These are phyloP conservation scores for Synanthedon tipuliformis DNA, from an alignment of 2,888 invertebrate species.

Conservation along the genomic window DNA sequence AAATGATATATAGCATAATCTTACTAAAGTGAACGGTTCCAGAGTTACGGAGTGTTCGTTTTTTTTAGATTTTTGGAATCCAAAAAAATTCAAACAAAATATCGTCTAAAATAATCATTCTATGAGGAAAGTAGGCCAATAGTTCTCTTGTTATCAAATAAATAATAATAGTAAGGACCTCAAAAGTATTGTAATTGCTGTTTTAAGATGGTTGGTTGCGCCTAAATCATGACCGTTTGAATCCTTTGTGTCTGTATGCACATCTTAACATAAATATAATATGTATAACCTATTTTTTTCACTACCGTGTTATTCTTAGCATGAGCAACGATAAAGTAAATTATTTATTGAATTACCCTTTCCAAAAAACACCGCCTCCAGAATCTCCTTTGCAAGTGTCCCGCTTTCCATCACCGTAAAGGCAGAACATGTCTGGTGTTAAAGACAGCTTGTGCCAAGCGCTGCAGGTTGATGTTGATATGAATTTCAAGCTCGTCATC, in stretches of 20 bases:
- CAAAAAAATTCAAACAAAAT: too few relatives aligned
- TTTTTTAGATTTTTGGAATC: too few relatives aligned
- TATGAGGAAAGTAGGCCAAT: too few relatives aligned
- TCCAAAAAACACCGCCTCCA: constrained; percentile 46
- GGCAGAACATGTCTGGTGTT: constrained; percentile 45
- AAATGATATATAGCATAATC: too few relatives aligned
- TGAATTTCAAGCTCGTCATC: constrained; percentile 25
- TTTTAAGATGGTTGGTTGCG: too few relatives aligned
- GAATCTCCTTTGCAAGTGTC: constrained; percentile 53
- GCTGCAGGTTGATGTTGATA: constrained; percentile 24
- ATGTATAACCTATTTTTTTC: too few relatives aligned
- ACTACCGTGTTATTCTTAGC: neutral
- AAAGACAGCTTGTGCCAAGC: constrained; percentile 20
- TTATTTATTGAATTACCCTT: constrained; percentile 19
- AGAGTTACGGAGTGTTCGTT: too few relatives aligned
- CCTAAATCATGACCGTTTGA: neutral
- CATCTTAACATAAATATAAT: neutral
- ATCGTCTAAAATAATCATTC: too few relatives aligned
- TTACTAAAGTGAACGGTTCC: too few relatives aligned
- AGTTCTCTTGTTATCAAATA: too few relatives aligned
- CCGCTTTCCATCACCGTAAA: constrained; percentile 36
- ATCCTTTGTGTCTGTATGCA: neutral
- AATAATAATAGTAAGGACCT: too few relatives aligned
- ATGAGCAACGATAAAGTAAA: constrained; percentile 1
- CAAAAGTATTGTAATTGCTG: too few relatives aligned